A percentile compares a stretch with the other conserved stretches of the same genome.
Conservation (phyloP, 2,113 vertebrate species). For the Megaceryle torquata region DNA sequence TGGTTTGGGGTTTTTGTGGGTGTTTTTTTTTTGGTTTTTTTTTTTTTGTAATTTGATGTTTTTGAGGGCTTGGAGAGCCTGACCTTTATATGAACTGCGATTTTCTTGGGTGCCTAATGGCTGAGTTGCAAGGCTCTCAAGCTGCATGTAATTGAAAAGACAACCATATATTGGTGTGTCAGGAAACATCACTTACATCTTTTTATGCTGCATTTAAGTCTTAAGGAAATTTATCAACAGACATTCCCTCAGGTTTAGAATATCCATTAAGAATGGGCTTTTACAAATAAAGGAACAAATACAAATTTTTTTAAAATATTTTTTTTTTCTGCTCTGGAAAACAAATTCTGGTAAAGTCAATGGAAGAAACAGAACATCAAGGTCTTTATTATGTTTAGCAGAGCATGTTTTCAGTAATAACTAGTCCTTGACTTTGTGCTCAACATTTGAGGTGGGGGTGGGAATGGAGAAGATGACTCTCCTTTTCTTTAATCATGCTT, state of each 20-base stretch:
- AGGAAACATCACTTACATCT: conserved; percentile 3
- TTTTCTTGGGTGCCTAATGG: neutral
- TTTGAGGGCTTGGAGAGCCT: neutral
- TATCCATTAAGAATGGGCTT: neutral
- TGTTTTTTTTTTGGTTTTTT: no score
- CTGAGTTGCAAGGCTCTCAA: conserved; percentile 7
- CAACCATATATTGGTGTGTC: conserved; percentile 13
- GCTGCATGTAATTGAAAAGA: conserved; percentile 3
- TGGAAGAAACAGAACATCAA: neutral
- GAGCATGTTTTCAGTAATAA: neutral
- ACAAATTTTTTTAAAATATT: neutral
- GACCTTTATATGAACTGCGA: conserved; percentile 46
- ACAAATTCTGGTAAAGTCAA: neutral
- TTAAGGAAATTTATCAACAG: neutral
- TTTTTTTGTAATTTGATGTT: neutral
- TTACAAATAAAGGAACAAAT: neutral
- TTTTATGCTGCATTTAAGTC: neutral
- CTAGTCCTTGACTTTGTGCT: neutral
- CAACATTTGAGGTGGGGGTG: neutral
- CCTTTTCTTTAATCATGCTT: neutral
- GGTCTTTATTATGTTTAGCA: neutral
- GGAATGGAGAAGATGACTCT: neutral
- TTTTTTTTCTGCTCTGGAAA: neutral
- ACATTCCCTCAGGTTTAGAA: neutral
- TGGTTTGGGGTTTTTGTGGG: no score